Conservation (phyloP, 2,888 invertebrate species). For the Drosophila picticornis region DNA sequence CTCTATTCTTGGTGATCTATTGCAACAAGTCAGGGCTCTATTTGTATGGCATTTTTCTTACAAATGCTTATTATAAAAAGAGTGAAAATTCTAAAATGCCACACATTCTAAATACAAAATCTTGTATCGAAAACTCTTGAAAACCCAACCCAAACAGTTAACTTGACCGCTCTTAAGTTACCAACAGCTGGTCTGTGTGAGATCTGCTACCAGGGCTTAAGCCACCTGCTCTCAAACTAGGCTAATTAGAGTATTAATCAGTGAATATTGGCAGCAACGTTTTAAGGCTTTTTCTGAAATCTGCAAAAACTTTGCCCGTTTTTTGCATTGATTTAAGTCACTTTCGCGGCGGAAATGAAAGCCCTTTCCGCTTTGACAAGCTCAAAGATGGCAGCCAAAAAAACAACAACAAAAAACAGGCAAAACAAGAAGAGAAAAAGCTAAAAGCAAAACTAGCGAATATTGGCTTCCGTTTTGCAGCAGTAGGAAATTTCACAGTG, state of each 20-base stretch:
- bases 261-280: not conserved
- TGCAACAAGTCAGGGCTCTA: not conserved
- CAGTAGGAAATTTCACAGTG: slow-evolving; percentile 78
- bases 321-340: slow-evolving; percentile 32
- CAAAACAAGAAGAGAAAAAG: slow-evolving; percentile 44
- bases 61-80: not conserved
- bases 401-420: slow-evolving; percentile 29
- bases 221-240: not conserved
- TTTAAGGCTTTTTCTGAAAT: slow-evolving; percentile 1
- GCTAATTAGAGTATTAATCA: not conserved
- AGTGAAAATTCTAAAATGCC: accelerated
- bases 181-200: not conserved
- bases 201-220: not conserved
- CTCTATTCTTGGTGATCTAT: not conserved
- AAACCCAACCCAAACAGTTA: too few species aligned
- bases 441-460: slow-evolving; percentile 52
- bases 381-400: slow-evolving; percentile 65
- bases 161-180: too few species aligned
- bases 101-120: not conserved
- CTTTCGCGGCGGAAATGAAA: slow-evolving; percentile 80
- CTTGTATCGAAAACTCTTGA: not conserved
- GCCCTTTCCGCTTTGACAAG: slow-evolving; percentile 78
- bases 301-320: not conserved
- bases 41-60: not conserved
- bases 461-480: slow-evolving; percentile 66